Conservation (phyloP, 2,113 vertebrate genomes). For the Colaptes auratus region DNA sequence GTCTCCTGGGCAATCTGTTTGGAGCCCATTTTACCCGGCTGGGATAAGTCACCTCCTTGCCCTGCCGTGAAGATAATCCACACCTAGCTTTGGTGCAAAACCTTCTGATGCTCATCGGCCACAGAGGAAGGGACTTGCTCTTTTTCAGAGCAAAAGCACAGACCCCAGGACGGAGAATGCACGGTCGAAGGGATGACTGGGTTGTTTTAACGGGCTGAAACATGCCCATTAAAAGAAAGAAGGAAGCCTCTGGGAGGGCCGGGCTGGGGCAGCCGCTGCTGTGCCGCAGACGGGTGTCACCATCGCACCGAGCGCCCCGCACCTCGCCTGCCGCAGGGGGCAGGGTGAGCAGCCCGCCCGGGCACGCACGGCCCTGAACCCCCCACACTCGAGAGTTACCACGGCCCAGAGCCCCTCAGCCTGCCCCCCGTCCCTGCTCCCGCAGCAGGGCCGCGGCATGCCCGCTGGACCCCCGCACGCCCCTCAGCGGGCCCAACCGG, state of each 20-base stretch:
- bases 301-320: rapidly evolving
- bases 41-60: rapidly evolving
- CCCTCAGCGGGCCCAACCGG: background rate
- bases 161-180: rapidly evolving
- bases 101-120: rapidly evolving
- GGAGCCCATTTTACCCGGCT: constrained; percentile 75
- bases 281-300: background rate
- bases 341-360: background rate
- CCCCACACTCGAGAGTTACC: rapidly evolving
- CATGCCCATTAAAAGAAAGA: rapidly evolving
- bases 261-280: rapidly evolving
- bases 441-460: rapidly evolving
- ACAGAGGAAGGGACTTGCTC: rapidly evolving
- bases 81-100: background rate
- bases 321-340: background rate
- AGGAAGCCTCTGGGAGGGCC: background rate
- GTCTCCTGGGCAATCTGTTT: constrained; percentile 91
- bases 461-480: background rate
- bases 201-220: rapidly evolving
- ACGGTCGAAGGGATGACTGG: rapidly evolving
- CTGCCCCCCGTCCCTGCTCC: background rate
- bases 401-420: background rate
- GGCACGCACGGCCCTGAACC: rapidly evolving
- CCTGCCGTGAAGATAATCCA: background rate
- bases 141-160: background rate